Evolutionary conservation across 2,113 vertebrate genomes (phyloP), one percentile per base, ranked within the genome.

Genomic region (Falco punctatus): DNA sequence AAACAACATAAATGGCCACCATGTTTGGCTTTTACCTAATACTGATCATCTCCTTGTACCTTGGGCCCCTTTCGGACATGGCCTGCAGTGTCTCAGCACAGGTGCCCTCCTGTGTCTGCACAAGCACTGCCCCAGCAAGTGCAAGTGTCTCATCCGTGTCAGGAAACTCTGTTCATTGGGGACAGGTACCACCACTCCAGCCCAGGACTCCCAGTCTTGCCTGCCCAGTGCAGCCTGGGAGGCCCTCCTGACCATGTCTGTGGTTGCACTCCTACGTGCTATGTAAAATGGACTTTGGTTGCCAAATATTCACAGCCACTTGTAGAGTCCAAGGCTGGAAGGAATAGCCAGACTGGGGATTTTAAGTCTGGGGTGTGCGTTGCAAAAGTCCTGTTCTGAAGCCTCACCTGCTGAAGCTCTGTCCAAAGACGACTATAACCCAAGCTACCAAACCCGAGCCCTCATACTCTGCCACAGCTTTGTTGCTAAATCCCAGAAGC

Each of bases 121-220:
- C 1, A 1, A 46, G 33, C 42, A 44, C 26, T 0, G 1, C 4
- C 28, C 4, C 27, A 58, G 44, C 35, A 61, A 33, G 46, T 2
- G 2, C 24, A 66, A 46, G 18, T 5, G 2, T 52, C 62, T 83
- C 7, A 1, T 7, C 55, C 87, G 38, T 73, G 54, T 42, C 32
- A 30, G 38, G 15, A 84, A 77, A 72, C 6, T 49, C 58, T 35
- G 10, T 13, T 65, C 19, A 9, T 9, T 4, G 4, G 44, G 30
- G 10, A 49, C 27, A 2, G 2, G 11, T 82, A 44, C 33, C 44
- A 64, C 6, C 35, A 22, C 15, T 20, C 23, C 6, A 46, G 14
- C 16, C 21, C 59, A 38, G 38, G 42, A 44, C 32, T 42, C 38
- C 10, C 0, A 1, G 11, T 66, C 35, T 65, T 52, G 49, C 57